Base-by-base conservation (phyloP, 2,888 invertebrate genomes). In the Hydrotaea cyrtoneurina region DNA sequence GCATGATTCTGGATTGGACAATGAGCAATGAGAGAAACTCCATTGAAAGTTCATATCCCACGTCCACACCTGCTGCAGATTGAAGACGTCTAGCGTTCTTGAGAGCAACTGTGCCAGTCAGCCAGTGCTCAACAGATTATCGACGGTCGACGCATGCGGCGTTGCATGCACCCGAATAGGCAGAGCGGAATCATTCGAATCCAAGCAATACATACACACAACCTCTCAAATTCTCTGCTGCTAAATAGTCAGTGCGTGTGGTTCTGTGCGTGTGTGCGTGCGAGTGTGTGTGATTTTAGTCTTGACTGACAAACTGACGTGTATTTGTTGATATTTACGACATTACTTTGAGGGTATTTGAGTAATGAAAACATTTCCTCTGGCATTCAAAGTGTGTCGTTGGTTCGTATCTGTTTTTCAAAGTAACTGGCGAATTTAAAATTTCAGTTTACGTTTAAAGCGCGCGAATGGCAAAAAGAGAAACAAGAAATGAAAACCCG, bases 381-480 rank as follows among this genome's bases (percentile, higher is more conserved):
- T 86, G 87, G 86, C 87, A 87, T 75, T 82, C 82, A 85, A 88
- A 88, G 83, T 89, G 88, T 89, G 88, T 87, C 88, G 87, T 85
- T 87, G 73, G 88, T 13, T 50, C 50, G 13, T n/a, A 50, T n/a
- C 50, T n/a, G 15, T 69, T 21, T 26, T 8, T 55, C 36, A 43
- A 15, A 19, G n/a, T 50, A 8, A 19, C 69, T 3, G 5, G 21
- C 17, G 21, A 50, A n/a, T n/a, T 50, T 15, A 15, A 50, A 15
- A 50, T 50, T 50, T 50, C 50, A n/a, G 3, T 7, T 7, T 4
- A 31, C 3, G 31, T 2, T 4, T 2, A n/a, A n/a, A 50, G 50
- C n/a, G 50, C 50, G 4, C 55, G 21, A 17, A 2, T 7, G 55
- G 10, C 11, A 11, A 55, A 1, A 1, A 19, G 5, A 21, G 5